Evolutionary conservation across 2,797 vertebrate genomes (phyloP), one percentile per base, ranked within the genome.

Genomic region (Lithobates pipiens): DNA sequence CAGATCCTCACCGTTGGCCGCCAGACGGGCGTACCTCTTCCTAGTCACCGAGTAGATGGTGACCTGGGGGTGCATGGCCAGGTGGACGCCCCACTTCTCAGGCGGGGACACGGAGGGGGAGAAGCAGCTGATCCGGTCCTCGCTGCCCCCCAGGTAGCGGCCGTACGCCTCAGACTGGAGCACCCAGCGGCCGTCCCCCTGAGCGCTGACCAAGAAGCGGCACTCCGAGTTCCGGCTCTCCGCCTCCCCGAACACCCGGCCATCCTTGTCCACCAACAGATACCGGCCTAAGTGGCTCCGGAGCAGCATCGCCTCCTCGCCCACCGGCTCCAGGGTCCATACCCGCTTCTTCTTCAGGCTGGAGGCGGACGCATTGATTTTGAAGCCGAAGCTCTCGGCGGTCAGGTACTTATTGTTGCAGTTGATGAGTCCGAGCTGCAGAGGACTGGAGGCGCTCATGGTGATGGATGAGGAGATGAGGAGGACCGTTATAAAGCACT

Each of bases 261-360:
- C 98, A 89, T 99, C 98, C 92, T 98, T 97, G 80, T 99, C 98
- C 9, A 97, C 96, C 4, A 96, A 97, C 93, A 99, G 97, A 96
- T 99, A 99, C 65, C 98, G 95, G 91, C 98, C 98, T 93, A 99
- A 95, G 91, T 99, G 98, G 89, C 97, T 99, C 83, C 95, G 95
- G 82, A 99, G 95, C 89, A 94, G 93, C 89, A 99, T 96, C 4
- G 92, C 91, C 89, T 89, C 93, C 8, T 83, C 85, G 0, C 80
- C 80, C 54, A 50, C 85, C 93, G 97, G 97, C 95, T 99, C 98
- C 96, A 99, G 95, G 15, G 97, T 98, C 98, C 98, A 99, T 93
- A 99, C 98, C 94, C 99, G 98, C 94, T 99, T 99, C 94, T 99
- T 99, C 95, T 99, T 99, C 95, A 99, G 95, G 95, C 96, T 98